Evolutionary conservation across 2,113 vertebrate genomes (phyloP).

Genomic region (Myotis lucifugus): DNA sequence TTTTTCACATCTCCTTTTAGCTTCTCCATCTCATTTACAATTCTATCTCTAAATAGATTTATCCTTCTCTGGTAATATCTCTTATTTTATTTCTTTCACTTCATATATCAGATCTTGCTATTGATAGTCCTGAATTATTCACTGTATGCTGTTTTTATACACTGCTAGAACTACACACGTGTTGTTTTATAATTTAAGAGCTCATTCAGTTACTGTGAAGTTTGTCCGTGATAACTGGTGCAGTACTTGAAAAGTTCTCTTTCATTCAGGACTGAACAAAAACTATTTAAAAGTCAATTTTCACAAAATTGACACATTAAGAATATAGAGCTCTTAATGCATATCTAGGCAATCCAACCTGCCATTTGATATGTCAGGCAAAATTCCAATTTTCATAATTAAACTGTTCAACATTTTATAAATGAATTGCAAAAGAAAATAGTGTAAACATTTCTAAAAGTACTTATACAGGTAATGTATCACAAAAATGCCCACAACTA

Average conservation of each 20-base stretch:
- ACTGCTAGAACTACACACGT: background rate
- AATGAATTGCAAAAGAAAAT: background rate
- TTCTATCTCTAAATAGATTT: background rate
- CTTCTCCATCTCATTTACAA: background rate
- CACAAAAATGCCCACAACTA: background rate
- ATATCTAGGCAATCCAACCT: background rate
- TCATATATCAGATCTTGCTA: constrained; percentile 3
- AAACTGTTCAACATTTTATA: background rate
- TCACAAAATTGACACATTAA: background rate
- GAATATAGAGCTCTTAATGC: background rate
- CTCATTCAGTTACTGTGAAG: background rate
- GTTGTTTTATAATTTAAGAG: background rate
- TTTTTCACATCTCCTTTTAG: background rate
- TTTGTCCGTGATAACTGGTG: background rate
- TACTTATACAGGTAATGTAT: background rate
- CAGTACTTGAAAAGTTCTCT: background rate
- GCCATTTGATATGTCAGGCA: background rate
- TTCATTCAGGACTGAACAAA: background rate
- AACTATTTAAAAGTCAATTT: background rate
- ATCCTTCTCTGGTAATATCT: background rate
- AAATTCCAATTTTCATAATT: background rate
- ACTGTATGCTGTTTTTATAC: background rate
- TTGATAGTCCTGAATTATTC: background rate
- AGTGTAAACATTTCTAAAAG: background rate
- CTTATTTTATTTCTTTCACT: constrained; percentile 21